These are phyloP conservation scores for Steinernema scapterisci DNA, from an alignment of 2,888 invertebrate species.

Conservation along the genomic window DNA sequence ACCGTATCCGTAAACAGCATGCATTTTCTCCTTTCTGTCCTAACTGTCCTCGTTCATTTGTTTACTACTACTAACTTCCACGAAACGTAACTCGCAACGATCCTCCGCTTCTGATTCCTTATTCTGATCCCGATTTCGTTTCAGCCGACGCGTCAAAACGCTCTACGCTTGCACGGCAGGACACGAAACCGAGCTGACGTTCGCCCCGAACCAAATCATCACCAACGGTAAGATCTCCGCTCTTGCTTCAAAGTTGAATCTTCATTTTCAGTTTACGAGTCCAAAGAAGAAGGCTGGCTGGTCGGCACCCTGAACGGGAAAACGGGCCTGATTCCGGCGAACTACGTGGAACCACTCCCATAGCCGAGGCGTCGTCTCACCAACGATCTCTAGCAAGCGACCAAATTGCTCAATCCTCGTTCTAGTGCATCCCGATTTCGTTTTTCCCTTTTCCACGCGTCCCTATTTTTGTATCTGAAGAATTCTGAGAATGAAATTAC, in stretches of 20 bases:
- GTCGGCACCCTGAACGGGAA: conserved; percentile 79
- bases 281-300: conserved; percentile 95
- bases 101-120: not conserved
- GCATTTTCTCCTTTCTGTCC: not conserved
- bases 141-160: conserved; percentile 80
- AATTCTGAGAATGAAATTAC: not conserved
- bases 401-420: not conserved
- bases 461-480: not conserved
- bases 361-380: conserved; percentile 10
- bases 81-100: not conserved
- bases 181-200: conserved; percentile 87
- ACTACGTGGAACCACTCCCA: conserved; percentile 52
- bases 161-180: conserved; percentile 94
- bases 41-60: not conserved
- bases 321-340: conserved; percentile 64
- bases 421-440: not conserved
- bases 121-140: conserved; percentile 33
- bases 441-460: not conserved
- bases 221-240: conserved; percentile 80
- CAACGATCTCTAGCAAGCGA: not conserved
- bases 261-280: conserved; percentile 77
- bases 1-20: conserved; percentile 11
- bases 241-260: conserved; percentile 13
- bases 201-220: conserved; percentile 97
- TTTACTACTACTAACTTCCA: not conserved